phyloP scores from a whole-genome alignment of 2,797 vertebrate genomes.

The Myotis vivesi region DNA sequence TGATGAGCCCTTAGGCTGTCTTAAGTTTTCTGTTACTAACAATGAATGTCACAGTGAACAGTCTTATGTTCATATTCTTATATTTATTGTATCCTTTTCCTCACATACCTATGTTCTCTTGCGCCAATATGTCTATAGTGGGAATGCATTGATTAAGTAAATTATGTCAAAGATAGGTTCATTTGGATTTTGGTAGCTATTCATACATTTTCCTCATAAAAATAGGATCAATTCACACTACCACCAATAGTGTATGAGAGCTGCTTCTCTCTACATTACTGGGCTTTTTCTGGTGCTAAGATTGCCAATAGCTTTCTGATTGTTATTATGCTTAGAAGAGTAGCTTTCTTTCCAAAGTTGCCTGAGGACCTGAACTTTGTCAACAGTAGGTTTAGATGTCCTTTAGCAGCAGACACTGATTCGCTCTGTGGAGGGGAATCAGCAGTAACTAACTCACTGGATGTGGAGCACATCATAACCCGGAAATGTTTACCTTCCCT shows the following conservation, averaged over 20 bases:
- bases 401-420: background rate
- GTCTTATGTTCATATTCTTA: background rate
- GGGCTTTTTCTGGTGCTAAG: background rate
- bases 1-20: background rate
- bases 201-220: constrained; percentile 1
- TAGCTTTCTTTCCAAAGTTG: background rate
- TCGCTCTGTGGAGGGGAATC: background rate
- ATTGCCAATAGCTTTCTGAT: background rate
- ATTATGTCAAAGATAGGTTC: background rate
- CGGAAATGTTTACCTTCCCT: background rate
- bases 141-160: background rate
- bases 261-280: background rate
- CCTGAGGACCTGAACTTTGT: background rate
- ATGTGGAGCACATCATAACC: background rate
- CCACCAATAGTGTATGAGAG: background rate
- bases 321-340: background rate
- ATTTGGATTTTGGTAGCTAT: background rate
- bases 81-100: background rate
- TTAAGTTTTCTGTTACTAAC: background rate
- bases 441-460: background rate
- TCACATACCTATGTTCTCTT: background rate
- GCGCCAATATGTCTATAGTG: background rate
- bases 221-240: background rate
- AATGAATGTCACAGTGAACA: background rate
- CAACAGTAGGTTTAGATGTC: background rate